Conservation (phyloP, 1,140 invertebrate species). For the Leptoteleia sp. region DNA sequence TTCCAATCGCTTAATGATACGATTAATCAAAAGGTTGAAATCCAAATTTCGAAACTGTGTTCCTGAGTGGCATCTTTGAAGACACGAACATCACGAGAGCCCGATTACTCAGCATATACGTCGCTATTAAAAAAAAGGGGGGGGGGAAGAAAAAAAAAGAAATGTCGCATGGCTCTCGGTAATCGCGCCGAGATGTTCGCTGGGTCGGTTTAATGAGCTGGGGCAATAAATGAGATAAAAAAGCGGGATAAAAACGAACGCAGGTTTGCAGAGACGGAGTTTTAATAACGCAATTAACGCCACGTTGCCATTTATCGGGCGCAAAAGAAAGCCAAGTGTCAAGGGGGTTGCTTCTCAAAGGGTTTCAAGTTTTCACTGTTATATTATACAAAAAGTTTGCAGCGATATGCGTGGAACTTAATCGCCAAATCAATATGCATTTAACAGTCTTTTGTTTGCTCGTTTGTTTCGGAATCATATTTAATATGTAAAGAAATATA, state of each 20-base stretch:
- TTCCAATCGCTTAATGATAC: not conserved
- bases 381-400: too few species aligned
- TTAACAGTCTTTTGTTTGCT: too few species aligned
- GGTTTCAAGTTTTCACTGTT: too few species aligned
- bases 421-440: too few species aligned
- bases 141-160: not conserved
- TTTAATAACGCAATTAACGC: constrained; percentile 68
- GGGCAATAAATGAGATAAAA: constrained; percentile 52
- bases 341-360: constrained; percentile 22
- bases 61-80: not conserved
- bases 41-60: not conserved
- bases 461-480: too few species aligned
- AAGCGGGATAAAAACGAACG: constrained; percentile 50
- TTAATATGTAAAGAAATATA: too few species aligned
- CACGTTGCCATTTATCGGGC: constrained; percentile 49
- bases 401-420: too few species aligned
- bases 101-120: constrained; percentile 22
- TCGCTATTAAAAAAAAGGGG: constrained; percentile 15
- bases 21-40: not conserved
- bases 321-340: constrained; percentile 36
- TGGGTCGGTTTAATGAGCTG: constrained; percentile 56
- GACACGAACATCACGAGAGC: constrained; percentile 2
- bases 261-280: constrained; percentile 32
- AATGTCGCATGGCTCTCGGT: constrained; percentile 14
- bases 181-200: constrained; percentile 54